These are phyloP conservation scores for Netelia inedita DNA, from an alignment of 2,888 invertebrate species.

Conservation along the genomic window DNA sequence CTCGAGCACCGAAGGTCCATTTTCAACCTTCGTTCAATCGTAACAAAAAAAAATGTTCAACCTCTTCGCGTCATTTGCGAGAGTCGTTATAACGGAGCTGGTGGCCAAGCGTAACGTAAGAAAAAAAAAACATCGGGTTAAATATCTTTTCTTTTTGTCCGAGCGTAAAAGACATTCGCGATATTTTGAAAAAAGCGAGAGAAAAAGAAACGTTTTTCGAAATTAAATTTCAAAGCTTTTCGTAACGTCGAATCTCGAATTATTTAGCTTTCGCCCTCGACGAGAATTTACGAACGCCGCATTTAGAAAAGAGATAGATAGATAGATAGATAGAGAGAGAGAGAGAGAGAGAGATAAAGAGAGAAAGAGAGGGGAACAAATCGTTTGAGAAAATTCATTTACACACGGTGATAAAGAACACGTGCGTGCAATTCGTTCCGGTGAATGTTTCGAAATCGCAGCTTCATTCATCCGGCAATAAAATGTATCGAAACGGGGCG, in stretches of 20 bases:
- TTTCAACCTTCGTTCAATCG: neutral
- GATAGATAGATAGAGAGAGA: neutral
- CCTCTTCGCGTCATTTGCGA: neutral
- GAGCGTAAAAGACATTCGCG: no score
- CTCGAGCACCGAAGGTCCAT: constrained; percentile 4
- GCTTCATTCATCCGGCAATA: no score
- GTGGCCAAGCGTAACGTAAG: neutral
- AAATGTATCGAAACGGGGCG: neutral
- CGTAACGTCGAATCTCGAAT: no score
- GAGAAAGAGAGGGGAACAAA: neutral
- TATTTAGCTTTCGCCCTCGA: no score
- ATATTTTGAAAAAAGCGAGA: no score
- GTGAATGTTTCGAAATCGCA: no score
- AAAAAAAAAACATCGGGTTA: neutral
- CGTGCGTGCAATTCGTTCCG: no score
- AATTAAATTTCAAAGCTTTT: no score
- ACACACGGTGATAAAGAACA: no score
- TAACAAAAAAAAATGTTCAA: neutral
- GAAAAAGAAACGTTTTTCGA: no score
- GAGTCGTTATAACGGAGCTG: constrained; percentile 9
- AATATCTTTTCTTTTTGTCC: no score
- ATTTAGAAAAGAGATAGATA: neutral
- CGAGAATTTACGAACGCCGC: neutral
- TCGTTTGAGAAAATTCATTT: neutral
- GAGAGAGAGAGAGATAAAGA: neutral